Percentiles rank a stretch among this genome's conserved stretches.
phyloP scores from a whole-genome alignment of 1,140 invertebrate genomes.

The Diploscapter pachys region DNA sequence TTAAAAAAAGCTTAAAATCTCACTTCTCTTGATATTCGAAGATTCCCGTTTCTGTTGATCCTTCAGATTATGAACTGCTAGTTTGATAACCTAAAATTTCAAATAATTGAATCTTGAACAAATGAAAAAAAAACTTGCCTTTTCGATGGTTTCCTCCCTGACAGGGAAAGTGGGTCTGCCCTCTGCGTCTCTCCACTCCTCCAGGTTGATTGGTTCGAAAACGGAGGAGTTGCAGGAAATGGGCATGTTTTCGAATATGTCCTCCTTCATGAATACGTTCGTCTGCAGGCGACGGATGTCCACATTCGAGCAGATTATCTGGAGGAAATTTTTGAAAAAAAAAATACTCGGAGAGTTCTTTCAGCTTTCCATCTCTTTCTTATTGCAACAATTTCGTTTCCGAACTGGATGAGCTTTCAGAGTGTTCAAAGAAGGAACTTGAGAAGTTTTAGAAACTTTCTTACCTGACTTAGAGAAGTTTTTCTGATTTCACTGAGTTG shows the following conservation, averaged over 20 bases:
- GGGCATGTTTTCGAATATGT: slow-evolving; percentile 36
- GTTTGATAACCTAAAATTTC: slow-evolving; percentile 15
- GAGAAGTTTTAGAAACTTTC: slow-evolving; percentile 34
- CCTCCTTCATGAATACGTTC: slow-evolving; percentile 30
- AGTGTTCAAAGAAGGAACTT: slow-evolving; percentile 4
- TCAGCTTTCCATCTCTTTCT: too few species aligned
- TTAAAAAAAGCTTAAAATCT: background rate
- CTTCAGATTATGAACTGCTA: slow-evolving; percentile 36
- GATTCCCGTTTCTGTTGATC: slow-evolving; percentile 35
- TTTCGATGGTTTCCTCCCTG: slow-evolving; percentile 42
- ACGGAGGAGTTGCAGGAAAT: slow-evolving; percentile 39
- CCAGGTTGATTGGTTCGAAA: slow-evolving; percentile 19
- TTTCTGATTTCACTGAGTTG: slow-evolving; percentile 69
- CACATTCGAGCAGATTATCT: slow-evolving; percentile 27
- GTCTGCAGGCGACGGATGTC: slow-evolving; percentile 22
- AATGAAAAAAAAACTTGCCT: slow-evolving; percentile 39
- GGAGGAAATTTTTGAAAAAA: background rate
- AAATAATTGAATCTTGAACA: background rate
- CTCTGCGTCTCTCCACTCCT: slow-evolving; percentile 39
- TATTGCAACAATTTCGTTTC: too few species aligned
- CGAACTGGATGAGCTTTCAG: too few species aligned
- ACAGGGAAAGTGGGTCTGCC: slow-evolving; percentile 33
- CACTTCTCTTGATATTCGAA: slow-evolving; percentile 37
- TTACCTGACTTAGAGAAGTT: slow-evolving; percentile 39
- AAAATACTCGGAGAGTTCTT: too few species aligned